phyloP scores from a whole-genome alignment of 2,797 vertebrate genomes.

The Thripadectes ignobilis region DNA sequence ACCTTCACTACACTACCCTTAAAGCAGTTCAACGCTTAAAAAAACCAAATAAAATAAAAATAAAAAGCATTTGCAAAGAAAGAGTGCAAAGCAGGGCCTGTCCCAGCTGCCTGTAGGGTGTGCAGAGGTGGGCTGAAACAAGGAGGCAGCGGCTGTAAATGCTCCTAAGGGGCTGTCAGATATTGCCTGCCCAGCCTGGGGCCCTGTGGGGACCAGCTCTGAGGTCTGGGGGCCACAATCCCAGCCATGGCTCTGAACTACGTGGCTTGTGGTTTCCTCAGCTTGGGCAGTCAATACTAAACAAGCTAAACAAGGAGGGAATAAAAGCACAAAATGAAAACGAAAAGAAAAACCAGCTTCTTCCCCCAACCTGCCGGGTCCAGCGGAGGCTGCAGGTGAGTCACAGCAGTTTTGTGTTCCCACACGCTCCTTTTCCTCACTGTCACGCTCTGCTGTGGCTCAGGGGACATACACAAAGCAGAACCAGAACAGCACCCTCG shows the following conservation, averaged over 20 bases:
- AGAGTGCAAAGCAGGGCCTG: constrained; percentile 48
- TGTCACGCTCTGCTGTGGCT: background rate
- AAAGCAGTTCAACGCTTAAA: constrained; percentile 33
- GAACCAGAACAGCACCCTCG: rapidly evolving
- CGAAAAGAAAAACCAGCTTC: background rate
- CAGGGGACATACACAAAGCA: background rate
- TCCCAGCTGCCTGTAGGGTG: constrained; percentile 1
- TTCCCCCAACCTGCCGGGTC: background rate
- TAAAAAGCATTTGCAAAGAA: constrained; percentile 37
- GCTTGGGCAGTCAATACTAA: background rate
- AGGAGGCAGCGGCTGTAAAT: background rate
- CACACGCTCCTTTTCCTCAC: rapidly evolving
- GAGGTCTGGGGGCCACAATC: background rate
- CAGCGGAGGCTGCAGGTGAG: background rate
- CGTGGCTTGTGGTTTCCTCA: background rate
- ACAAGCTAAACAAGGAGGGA: background rate
- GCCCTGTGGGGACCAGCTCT: background rate
- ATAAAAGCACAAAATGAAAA: background rate
- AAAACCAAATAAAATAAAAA: background rate
- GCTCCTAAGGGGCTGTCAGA: background rate
- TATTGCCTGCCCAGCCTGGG: background rate
- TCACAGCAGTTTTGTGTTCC: background rate
- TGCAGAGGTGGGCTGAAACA: background rate
- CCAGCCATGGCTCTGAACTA: background rate
- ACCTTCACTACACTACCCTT: constrained; percentile 3